Evolutionary conservation across 2,113 vertebrate genomes (phyloP).

Genomic region (Ammodytes dubius): DNA sequence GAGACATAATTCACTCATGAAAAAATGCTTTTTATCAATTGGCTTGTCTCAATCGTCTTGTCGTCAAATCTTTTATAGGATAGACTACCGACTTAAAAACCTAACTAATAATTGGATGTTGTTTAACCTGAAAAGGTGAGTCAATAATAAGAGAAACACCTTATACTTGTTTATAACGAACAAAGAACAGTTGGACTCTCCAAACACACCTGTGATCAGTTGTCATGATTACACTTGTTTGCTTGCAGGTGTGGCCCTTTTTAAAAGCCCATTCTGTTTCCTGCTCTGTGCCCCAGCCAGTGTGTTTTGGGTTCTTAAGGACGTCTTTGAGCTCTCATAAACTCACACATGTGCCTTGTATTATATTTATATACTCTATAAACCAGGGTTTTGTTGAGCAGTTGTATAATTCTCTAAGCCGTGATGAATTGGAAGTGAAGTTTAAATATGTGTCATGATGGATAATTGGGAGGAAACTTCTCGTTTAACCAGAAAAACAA

Average conservation of each 20-base stretch:
- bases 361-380: neutral
- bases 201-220: constrained; percentile 35
- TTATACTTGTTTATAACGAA: neutral
- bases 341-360: neutral
- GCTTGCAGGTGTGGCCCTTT: constrained; percentile 34
- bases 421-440: neutral
- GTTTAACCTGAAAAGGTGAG: neutral
- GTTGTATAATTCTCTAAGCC: neutral
- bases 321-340: constrained; percentile 10
- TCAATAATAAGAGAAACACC: neutral
- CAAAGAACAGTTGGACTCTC: neutral
- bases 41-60: neutral
- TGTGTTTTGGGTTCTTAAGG: neutral
- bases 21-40: too few species aligned
- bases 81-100: too few species aligned
- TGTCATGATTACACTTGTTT: neutral
- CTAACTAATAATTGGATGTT: neutral
- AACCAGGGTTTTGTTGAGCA: neutral
- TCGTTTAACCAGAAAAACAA: constrained; percentile 34
- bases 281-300: constrained; percentile 7
- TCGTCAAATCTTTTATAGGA: neutral
- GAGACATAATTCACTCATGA: too few species aligned
- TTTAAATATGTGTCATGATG: constrained; percentile 5
- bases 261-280: constrained; percentile 11
- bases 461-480: constrained; percentile 14